Conservation (phyloP, 2,113 vertebrate genomes). For the Cynocephalus volans region DNA sequence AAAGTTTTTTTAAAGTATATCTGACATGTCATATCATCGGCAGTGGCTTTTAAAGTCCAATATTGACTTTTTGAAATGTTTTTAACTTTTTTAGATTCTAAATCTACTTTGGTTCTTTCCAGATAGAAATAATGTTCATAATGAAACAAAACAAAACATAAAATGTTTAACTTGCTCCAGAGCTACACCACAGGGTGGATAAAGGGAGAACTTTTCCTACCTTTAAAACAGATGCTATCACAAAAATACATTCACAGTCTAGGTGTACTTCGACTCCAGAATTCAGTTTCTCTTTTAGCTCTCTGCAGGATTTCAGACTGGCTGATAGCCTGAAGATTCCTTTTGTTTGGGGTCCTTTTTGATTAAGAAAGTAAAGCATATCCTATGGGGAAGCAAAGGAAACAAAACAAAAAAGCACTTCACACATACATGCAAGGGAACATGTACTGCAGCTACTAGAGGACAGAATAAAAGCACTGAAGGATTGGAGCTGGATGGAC, state of each 20-base stretch:
- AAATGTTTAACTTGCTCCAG: no score
- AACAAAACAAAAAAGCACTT: slow-evolving; percentile 49
- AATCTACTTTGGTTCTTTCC: neutral
- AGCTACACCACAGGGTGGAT: no score
- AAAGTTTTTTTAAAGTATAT: neutral
- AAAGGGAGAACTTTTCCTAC: no score
- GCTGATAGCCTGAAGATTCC: no score
- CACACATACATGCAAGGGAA: neutral
- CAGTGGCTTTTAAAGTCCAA: neutral
- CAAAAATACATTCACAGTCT: no score
- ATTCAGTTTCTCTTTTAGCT: no score
- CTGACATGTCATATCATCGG: neutral
- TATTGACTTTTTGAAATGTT: neutral
- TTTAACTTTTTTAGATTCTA: neutral
- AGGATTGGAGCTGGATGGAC: neutral
- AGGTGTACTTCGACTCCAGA: no score
- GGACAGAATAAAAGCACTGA: neutral
- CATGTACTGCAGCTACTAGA: neutral
- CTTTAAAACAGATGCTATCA: no score
- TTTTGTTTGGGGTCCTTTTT: slow-evolving; percentile 95
- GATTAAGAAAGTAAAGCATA: slow-evolving; percentile 95
- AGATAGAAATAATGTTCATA: no score
- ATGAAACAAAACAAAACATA: no score
- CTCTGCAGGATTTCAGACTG: no score
- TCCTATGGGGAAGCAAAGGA: slow-evolving; percentile 89